Conservation (phyloP, 2,797 vertebrate genomes). For the Halcyon leucocephala region DNA sequence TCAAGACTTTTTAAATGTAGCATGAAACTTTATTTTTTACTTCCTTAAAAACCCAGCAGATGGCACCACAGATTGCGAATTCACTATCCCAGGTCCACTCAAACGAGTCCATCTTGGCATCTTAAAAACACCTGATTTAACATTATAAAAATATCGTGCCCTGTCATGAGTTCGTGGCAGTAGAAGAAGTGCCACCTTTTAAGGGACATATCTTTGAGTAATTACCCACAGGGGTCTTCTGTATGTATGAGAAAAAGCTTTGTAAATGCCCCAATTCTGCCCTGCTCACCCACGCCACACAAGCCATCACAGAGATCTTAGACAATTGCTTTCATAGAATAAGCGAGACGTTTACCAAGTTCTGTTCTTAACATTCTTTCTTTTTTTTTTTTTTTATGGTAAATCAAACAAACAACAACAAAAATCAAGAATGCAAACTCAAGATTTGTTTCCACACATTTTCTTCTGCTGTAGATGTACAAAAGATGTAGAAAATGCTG, state of each 20-base stretch:
- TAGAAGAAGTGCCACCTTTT: not conserved
- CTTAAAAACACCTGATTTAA: conserved; percentile 27
- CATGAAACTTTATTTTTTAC: not conserved
- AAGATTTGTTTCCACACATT: not conserved
- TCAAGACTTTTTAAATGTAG: not conserved
- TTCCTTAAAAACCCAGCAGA: conserved; percentile 70
- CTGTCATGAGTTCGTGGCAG: not conserved
- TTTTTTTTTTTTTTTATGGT: not conserved
- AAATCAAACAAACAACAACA: not conserved
- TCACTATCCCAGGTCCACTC: not conserved
- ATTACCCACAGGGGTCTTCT: not conserved
- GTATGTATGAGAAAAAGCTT: not conserved
- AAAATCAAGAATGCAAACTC: not conserved
- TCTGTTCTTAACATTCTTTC: not conserved
- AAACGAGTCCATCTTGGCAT: not conserved
- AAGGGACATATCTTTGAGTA: not conserved
- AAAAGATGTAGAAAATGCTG: not conserved
- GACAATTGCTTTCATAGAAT: not conserved
- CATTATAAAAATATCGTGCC: conserved; percentile 29
- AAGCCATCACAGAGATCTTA: not conserved
- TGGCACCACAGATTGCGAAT: conserved; percentile 73
- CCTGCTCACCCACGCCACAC: not conserved
- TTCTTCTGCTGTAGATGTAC: not conserved
- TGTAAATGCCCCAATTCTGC: not conserved
- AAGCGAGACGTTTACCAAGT: not conserved